Evolutionary conservation across 2,113 vertebrate genomes (phyloP).

Genomic region (Platanista minor): DNA sequence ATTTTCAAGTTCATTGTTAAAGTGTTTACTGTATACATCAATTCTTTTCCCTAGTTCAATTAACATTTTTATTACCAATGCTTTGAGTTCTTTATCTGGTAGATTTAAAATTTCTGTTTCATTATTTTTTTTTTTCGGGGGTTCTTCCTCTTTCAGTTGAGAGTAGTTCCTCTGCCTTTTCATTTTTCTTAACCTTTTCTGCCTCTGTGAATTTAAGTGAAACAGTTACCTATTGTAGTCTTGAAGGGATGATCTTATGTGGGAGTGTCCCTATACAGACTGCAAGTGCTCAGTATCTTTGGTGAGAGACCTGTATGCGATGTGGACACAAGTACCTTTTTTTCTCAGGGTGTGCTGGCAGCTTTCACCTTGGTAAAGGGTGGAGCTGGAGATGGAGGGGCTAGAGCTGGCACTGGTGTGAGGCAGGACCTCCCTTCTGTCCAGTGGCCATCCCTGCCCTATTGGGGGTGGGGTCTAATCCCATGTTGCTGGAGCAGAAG

Average conservation of each 20-base stretch:
- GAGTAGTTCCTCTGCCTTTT: too few relatives aligned
- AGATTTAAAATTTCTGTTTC: too few relatives aligned
- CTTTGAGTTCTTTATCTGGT: too few relatives aligned
- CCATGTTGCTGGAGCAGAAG: not conserved
- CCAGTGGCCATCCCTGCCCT: not conserved
- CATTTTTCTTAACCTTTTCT: too few relatives aligned
- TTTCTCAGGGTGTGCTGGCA: not conserved
- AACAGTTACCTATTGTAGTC: too few relatives aligned
- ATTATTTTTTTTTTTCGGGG: too few relatives aligned
- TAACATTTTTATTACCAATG: too few relatives aligned
- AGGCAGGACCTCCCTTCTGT: not conserved
- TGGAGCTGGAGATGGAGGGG: not conserved
- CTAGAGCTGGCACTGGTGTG: not conserved
- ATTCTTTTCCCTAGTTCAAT: too few relatives aligned
- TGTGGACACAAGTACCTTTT: not conserved
- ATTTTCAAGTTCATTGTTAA: too few relatives aligned
- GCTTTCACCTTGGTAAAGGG: not conserved
- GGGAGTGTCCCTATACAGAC: not conserved
- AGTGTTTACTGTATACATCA: too few relatives aligned
- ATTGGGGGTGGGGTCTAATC: not conserved
- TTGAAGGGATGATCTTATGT: not conserved
- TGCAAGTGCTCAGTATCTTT: not conserved
- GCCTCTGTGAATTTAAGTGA: too few relatives aligned
- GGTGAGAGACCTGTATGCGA: not conserved
- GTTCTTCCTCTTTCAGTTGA: too few relatives aligned